Evolutionary conservation across 2,113 vertebrate genomes (phyloP).

Genomic region (Megalops atlanticus): DNA sequence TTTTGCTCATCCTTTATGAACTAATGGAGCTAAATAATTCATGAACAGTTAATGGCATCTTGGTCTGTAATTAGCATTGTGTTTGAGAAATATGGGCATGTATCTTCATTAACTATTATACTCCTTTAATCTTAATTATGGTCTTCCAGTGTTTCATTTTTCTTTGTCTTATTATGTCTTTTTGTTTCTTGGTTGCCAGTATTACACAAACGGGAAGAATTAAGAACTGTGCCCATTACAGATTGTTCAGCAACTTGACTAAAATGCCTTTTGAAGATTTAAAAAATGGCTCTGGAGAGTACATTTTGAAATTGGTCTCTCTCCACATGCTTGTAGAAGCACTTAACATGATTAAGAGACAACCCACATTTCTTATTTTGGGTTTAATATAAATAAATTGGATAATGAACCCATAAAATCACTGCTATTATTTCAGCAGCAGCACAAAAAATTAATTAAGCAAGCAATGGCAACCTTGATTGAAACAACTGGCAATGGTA

Average conservation of each 20-base stretch:
- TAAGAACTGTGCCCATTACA: constrained; percentile 43
- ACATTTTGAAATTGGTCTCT: constrained; percentile 20
- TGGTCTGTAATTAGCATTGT: constrained; percentile 69
- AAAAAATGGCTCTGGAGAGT: constrained; percentile 28
- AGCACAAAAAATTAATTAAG: constrained; percentile 45
- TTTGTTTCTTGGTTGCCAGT: constrained; percentile 44
- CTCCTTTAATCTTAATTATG: constrained; percentile 74
- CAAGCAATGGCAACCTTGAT: constrained; percentile 34
- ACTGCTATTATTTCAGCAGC: constrained; percentile 42
- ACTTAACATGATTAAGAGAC: constrained; percentile 42
- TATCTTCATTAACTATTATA: constrained; percentile 68
- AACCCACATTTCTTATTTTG: constrained; percentile 31
- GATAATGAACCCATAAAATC: constrained; percentile 40
- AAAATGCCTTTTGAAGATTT: constrained; percentile 37
- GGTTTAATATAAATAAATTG: constrained; percentile 49
- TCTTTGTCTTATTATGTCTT: constrained; percentile 60
- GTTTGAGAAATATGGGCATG: constrained; percentile 63
- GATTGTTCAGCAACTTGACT: constrained; percentile 32
- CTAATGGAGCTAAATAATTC: constrained; percentile 76
- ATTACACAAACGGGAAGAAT: constrained; percentile 35
- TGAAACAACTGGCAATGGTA: constrained; percentile 36
- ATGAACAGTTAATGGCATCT: constrained; percentile 71
- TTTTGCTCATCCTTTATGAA: constrained; percentile 62
- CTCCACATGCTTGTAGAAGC: constrained; percentile 29
- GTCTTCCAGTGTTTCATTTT: constrained; percentile 57